A percentile compares a stretch with the other conserved stretches of the same genome.
These are phyloP conservation scores for Oxycera nigricornis DNA, from an alignment of 2,888 invertebrate genomes.

Conservation along the genomic window DNA sequence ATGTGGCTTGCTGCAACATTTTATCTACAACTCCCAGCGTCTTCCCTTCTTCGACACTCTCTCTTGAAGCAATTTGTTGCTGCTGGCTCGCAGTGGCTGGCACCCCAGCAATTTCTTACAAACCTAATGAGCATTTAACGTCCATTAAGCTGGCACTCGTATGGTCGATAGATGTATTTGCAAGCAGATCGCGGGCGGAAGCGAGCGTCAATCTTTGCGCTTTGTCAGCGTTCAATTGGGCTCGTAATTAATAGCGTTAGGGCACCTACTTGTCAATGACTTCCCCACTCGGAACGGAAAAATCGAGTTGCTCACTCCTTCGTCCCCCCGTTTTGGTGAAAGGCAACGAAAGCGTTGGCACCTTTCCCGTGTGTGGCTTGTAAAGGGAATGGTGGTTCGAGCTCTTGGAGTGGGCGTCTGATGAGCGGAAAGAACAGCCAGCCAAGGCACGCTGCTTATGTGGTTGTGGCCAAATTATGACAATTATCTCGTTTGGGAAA, in stretches of 20 bases:
- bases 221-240: slow-evolving; percentile 52
- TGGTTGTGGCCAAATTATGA: slow-evolving; percentile 44
- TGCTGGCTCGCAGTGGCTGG: background rate
- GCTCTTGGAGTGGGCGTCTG: slow-evolving; percentile 1
- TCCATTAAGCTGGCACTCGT: slow-evolving; percentile 16
- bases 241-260: slow-evolving; percentile 52
- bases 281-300: slow-evolving; percentile 11
- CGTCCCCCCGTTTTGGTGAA: background rate
- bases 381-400: background rate
- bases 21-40: too few relatives aligned
- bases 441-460: slow-evolving; percentile 12
- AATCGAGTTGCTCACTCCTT: background rate
- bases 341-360: too few relatives aligned
- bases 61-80: background rate
- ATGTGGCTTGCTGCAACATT: background rate
- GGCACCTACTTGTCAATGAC: slow-evolving; percentile 14
- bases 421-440: background rate
- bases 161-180: slow-evolving; percentile 33
- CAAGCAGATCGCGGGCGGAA: slow-evolving; percentile 29
- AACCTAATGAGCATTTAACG: slow-evolving; percentile 51
- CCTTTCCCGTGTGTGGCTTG: too few relatives aligned
- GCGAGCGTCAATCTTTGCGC: slow-evolving; percentile 34
- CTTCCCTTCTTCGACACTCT: background rate
- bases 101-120: background rate
- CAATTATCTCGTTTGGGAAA: slow-evolving; percentile 45